Base-by-base conservation (phyloP, 2,797 vertebrate genomes). In the Helarctos malayanus region DNA sequence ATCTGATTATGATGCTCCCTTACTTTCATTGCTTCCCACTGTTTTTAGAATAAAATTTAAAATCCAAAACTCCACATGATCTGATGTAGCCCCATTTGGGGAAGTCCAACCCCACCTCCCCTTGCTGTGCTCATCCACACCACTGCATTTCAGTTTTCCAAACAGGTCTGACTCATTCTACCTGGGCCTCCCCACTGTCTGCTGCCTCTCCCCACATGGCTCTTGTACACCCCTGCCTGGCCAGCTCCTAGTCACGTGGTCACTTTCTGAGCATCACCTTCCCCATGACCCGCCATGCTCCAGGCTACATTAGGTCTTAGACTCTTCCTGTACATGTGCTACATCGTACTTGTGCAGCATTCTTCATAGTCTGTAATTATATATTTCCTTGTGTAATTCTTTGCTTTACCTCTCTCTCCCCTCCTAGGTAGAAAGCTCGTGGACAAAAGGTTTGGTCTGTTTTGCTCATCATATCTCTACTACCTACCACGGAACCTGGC, bases 1-100 rank as follows among this genome's bases (percentile, higher is more conserved):
- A 75, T 68, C 83, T 78, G 59, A 69, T 59, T 1, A 35, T 69
- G 32, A 57, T 21, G 81, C 18, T 59, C 35, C 29, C 45, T 45
- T 56, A 8, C 35, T 69, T 78, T 71, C 21, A 23, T 54, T 61
- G 29, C 11, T 41, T 38, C 25, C 38, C 19, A 38, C 32, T 56
- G 41, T 61, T 63, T 92, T 79, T n/a, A 83, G 35, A 35, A 80
- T 73, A 84, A 92, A 96, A 90, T 89, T 38, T 84, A 81, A 96
- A 91, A 86, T 81, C 49, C 41, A 49, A 80, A 81, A 27, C 12
- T 32, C 41, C 23, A 47, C 38, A 15, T 18, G 18, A 32, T 38
- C 52, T 81, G n/a, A 16, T 41, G 1, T 14, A 92, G 16, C 15
- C 61, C 2, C 38, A 61, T 59, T 41, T 54, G 52, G 21, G 82